phyloP scores from a whole-genome alignment of 2,113 vertebrate species.

The Gymnogyps californianus region DNA sequence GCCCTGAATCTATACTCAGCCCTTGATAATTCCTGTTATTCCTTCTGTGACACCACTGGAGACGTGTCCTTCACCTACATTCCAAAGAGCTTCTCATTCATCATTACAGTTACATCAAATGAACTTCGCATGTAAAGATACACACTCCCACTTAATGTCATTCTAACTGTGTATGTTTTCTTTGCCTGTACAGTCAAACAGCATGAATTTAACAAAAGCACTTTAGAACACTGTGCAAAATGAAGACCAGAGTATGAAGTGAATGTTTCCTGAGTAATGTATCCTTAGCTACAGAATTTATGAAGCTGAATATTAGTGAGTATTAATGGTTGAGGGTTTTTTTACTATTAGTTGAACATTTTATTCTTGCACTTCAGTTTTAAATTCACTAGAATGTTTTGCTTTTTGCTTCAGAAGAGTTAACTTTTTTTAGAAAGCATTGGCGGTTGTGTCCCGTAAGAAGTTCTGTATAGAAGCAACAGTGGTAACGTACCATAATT shows the following conservation, averaged over 20 bases:
- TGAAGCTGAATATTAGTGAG: neutral
- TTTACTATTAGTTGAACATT: neutral
- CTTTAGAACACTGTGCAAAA: neutral
- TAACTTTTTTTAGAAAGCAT: neutral
- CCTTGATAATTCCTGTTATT: neutral
- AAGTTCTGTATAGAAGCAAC: conserved; percentile 11
- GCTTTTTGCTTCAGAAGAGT: neutral
- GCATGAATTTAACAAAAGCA: neutral
- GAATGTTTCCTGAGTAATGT: neutral
- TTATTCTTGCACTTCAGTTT: conserved; percentile 9
- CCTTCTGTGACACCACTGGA: neutral
- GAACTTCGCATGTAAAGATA: neutral
- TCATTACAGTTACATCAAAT: neutral
- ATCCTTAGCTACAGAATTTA: neutral
- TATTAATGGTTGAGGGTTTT: neutral
- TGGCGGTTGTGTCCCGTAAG: conserved; percentile 34
- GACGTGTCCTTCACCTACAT: neutral
- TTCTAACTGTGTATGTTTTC: neutral
- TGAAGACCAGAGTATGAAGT: neutral
- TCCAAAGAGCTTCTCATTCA: neutral
- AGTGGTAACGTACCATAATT: neutral
- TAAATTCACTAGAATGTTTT: neutral
- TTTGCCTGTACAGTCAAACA: neutral
- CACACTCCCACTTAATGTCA: neutral
- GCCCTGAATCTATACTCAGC: neutral